Evolutionary conservation across 2,888 invertebrate species (phyloP).

Genomic region (Lordiphosa fenestrarum): DNA sequence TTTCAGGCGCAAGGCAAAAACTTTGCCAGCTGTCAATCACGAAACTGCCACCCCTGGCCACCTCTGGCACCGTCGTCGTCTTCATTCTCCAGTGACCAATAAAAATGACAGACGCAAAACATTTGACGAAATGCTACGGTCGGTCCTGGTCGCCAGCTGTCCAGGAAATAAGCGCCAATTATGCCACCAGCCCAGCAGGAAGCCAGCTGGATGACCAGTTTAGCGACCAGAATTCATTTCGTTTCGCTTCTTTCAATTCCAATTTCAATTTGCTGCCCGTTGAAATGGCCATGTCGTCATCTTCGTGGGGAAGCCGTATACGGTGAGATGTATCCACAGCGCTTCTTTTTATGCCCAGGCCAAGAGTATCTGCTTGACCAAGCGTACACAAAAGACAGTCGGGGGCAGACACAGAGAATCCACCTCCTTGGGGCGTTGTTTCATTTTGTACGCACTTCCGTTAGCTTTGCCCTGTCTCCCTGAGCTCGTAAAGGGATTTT

Average conservation of each 20-base stretch:
- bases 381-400: constrained; percentile 49
- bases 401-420: constrained; percentile 2
- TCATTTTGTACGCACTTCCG: constrained; percentile 76
- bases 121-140: constrained; percentile 63
- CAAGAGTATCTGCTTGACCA: constrained; percentile 69
- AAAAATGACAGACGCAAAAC: constrained; percentile 58
- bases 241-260: constrained; percentile 48
- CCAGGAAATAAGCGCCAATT: constrained; percentile 77
- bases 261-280: constrained; percentile 72
- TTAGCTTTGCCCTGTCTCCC: constrained; percentile 19
- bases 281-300: constrained; percentile 51
- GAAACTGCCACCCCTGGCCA: constrained; percentile 18
- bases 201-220: constrained; percentile 58
- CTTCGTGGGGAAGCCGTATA: constrained; percentile 10
- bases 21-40: constrained; percentile 72
- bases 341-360: constrained; percentile 26
- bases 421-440: constrained; percentile 42
- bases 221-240: constrained; percentile 14
- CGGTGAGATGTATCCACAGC: constrained; percentile 42
- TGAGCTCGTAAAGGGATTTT: constrained; percentile 72
- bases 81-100: constrained; percentile 69
- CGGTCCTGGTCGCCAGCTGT: constrained; percentile 61
- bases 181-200: constrained; percentile 71
- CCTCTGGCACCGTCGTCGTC: background rate
- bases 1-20: constrained; percentile 40